Conservation (phyloP, 2,888 invertebrate genomes). For the Aleiodes testaceus region DNA sequence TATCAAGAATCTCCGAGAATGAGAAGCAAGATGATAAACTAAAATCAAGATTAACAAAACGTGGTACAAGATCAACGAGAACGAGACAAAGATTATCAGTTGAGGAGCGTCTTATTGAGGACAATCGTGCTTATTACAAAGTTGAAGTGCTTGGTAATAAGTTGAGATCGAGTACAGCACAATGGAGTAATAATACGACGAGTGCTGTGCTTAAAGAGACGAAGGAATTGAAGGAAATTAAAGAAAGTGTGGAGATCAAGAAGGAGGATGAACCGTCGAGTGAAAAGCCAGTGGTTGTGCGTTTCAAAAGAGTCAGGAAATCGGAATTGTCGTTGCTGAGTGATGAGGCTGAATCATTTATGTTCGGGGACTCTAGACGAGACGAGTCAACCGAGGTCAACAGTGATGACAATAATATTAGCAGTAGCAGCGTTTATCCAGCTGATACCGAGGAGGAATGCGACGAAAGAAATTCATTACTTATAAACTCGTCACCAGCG, state of each 20-base stretch:
- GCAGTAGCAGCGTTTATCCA: conserved; percentile 62
- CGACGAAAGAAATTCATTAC: conserved; percentile 46
- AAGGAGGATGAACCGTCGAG: conserved; percentile 64
- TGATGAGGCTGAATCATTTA: conserved; percentile 90
- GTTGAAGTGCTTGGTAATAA: conserved; percentile 83
- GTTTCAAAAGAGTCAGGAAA: conserved; percentile 83
- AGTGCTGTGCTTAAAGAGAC: conserved; percentile 25
- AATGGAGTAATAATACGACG: conserved; percentile 49
- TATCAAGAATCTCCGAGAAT: conserved; percentile 33
- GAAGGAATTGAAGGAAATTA: conserved; percentile 22
- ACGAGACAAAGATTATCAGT: conserved; percentile 72
- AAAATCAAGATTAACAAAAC: conserved; percentile 47
- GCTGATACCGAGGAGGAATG: conserved; percentile 67
- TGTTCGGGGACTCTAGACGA: conserved; percentile 82
- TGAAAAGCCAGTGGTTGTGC: conserved; percentile 79
- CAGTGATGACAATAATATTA: conserved; percentile 64
- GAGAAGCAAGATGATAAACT: conserved; percentile 40
- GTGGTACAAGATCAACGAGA: conserved; percentile 54
- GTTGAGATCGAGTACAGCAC: conserved; percentile 76
- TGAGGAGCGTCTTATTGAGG: conserved; percentile 75
- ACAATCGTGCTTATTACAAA: conserved; percentile 80
- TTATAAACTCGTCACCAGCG: conserved; percentile 54
- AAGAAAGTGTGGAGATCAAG: conserved; percentile 44
- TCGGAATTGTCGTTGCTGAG: conserved; percentile 85
- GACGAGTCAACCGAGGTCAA: conserved; percentile 78